Conservation (phyloP, 1,140 invertebrate species). For the Hycleus cichorii region DNA sequence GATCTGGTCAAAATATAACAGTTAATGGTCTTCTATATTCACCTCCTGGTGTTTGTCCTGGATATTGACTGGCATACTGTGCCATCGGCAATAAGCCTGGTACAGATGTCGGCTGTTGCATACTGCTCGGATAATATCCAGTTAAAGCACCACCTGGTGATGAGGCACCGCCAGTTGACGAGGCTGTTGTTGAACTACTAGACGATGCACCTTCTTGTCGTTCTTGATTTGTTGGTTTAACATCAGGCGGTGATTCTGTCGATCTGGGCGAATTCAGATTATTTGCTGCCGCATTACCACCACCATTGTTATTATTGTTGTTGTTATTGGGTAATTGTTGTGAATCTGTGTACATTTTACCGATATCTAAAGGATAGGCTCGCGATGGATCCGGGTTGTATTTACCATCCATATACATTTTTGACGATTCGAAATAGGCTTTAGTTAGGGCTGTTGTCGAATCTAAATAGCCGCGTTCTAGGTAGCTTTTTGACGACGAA, state of each 20-base stretch:
- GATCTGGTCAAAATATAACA: conserved; percentile 81
- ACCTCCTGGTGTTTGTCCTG: conserved; percentile 41
- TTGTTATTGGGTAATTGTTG: conserved; percentile 33
- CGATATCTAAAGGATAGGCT: conserved; percentile 54
- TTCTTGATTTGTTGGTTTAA: conserved; percentile 45
- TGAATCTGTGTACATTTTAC: conserved; percentile 53
- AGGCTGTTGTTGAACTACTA: conserved; percentile 48
- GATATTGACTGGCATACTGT: conserved; percentile 56
- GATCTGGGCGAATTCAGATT: conserved; percentile 48
- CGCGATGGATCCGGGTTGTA: conserved; percentile 36
- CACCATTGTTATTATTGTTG: conserved; percentile 36
- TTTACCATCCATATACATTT: conserved; percentile 72
- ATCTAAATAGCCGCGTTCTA: conserved; percentile 56
- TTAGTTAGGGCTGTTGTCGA: conserved; percentile 64
- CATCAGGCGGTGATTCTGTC: conserved; percentile 53
- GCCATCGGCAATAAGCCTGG: conserved; percentile 54
- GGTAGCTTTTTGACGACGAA: conserved; percentile 56
- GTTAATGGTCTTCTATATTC: conserved; percentile 74
- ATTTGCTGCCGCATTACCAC: conserved; percentile 12
- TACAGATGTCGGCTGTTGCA: conserved; percentile 41
- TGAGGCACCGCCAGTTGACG: conserved; percentile 49
- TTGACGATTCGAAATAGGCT: conserved; percentile 66
- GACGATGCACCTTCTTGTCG: conserved; percentile 49
- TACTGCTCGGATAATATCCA: conserved; percentile 53
- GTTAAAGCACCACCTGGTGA: conserved; percentile 55